Conservation (phyloP, 2,888 invertebrate species). For the Caenorhabditis afra region DNA sequence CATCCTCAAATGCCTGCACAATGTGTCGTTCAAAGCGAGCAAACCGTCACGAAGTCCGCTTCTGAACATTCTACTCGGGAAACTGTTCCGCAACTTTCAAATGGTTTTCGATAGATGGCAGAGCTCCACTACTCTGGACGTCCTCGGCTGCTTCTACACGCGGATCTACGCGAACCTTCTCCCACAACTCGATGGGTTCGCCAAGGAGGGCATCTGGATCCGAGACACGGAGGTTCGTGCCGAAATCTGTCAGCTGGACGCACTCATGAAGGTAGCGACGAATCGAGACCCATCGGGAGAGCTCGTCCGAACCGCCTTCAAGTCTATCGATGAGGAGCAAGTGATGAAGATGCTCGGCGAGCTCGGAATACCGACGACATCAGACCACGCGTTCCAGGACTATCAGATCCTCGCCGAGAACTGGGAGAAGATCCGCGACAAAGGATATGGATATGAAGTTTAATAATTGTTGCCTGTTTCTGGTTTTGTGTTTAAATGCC, state of each 20-base stretch:
- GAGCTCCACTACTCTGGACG: conserved; percentile 12
- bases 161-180: conserved; percentile 47
- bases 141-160: conserved; percentile 31
- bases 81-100: conserved; percentile 37
- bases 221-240: conserved; percentile 8
- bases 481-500: neutral
- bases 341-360: conserved; percentile 51
- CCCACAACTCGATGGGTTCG: conserved; percentile 32
- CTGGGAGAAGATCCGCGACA: conserved; percentile 45
- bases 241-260: conserved; percentile 43
- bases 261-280: conserved; percentile 52
- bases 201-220: neutral
- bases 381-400: conserved; percentile 55
- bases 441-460: neutral
- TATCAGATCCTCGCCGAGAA: conserved; percentile 60
- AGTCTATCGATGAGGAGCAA: conserved; percentile 58
- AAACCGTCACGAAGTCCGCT: conserved; percentile 29
- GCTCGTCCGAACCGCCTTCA: conserved; percentile 45
- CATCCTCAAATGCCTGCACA: conserved; percentile 41
- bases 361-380: conserved; percentile 38
- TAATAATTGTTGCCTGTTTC: too few relatives aligned
- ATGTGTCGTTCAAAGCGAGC: conserved; percentile 39
- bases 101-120: conserved; percentile 37
- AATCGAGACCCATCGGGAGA: conserved; percentile 47
- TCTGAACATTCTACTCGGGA: conserved; percentile 23